Conservation (phyloP, 1,140 invertebrate genomes). For the Bombus difficillimus region DNA sequence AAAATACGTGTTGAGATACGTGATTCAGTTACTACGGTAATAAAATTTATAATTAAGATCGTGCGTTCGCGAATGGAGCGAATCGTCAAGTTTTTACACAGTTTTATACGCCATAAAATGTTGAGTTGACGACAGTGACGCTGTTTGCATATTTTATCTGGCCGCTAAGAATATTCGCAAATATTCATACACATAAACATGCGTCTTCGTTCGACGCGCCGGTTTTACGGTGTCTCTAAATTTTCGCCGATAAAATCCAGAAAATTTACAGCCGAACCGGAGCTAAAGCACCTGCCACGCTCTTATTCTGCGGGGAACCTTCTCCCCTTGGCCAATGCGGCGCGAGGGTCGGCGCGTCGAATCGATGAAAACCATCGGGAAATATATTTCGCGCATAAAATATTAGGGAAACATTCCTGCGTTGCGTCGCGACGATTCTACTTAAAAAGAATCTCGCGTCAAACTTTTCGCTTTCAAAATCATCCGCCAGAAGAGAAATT, state of each 20-base stretch:
- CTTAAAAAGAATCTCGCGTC: background rate
- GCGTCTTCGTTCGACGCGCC: slow-evolving; percentile 59
- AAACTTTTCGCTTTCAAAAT: background rate
- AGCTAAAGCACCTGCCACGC: slow-evolving; percentile 50
- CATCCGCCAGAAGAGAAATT: background rate
- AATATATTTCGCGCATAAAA: background rate
- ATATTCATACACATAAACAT: slow-evolving; percentile 60
- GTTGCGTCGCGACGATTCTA: background rate
- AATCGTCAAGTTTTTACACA: background rate
- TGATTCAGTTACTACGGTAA: background rate
- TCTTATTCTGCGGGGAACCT: slow-evolving; percentile 41
- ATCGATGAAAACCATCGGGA: slow-evolving; percentile 31
- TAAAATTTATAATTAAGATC: background rate
- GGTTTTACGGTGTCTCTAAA: slow-evolving; percentile 69
- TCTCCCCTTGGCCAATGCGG: background rate
- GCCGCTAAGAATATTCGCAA: background rate
- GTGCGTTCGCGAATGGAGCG: no score
- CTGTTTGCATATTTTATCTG: slow-evolving; percentile 20
- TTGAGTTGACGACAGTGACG: slow-evolving; percentile 19
- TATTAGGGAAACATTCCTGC: background rate
- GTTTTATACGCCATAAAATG: slow-evolving; percentile 39
- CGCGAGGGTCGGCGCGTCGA: background rate
- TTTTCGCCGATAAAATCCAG: slow-evolving; percentile 71
- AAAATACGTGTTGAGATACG: background rate
- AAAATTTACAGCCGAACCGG: slow-evolving; percentile 64